A percentile compares a stretch with the other conserved stretches of the same genome.
Evolutionary conservation across 2,797 vertebrate genomes (phyloP).

Genomic region (Crossoptilon crossoptilon): DNA sequence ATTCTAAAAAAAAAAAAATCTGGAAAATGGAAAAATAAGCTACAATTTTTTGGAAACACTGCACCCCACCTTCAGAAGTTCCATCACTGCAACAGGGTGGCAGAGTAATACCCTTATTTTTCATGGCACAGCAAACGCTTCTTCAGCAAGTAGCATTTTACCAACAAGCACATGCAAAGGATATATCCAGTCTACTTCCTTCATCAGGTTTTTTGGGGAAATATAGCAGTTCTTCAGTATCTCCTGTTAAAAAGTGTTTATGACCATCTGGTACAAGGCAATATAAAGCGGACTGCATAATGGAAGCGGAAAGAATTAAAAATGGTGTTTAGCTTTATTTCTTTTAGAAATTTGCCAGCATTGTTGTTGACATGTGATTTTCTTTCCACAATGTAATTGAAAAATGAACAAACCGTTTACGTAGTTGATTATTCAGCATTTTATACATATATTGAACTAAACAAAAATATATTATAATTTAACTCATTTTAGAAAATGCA

Average conservation of each 20-base stretch:
- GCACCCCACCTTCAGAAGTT: background rate
- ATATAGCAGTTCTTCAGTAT: background rate
- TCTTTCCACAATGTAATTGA: background rate
- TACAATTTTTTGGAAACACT: background rate
- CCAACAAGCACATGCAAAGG: background rate
- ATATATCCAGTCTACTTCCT: background rate
- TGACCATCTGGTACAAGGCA: background rate
- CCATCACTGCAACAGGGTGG: background rate
- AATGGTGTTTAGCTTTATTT: background rate
- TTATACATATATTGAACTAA: background rate
- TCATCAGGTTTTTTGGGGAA: background rate
- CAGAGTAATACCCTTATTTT: background rate
- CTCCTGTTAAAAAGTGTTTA: background rate
- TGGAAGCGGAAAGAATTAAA: background rate
- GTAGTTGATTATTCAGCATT: background rate
- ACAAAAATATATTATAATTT: background rate
- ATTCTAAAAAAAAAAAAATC: background rate
- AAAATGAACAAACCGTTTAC: background rate
- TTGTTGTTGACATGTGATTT: background rate
- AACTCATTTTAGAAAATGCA: background rate
- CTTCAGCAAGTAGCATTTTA: background rate
- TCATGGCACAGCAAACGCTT: background rate
- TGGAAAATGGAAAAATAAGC: background rate
- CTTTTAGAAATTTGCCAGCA: background rate
- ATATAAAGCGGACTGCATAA: background rate